phyloP scores from a whole-genome alignment of 2,797 vertebrate genomes.

The Phalloptychus januarius region DNA sequence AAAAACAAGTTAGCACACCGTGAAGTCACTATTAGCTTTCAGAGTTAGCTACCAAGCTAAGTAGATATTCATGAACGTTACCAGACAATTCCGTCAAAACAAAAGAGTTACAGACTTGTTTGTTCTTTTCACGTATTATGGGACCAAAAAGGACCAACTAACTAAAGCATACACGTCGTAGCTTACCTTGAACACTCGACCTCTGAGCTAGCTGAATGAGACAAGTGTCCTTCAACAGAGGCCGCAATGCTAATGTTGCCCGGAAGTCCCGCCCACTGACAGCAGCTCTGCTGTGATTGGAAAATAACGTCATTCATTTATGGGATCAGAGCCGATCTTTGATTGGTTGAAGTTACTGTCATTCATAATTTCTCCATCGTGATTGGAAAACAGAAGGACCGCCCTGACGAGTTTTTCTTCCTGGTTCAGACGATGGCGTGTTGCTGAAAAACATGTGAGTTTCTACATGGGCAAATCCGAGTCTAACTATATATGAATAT shows the following conservation, averaged over 20 bases:
- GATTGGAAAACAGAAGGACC: conserved; percentile 55
- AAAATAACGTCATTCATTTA: conserved; percentile 8
- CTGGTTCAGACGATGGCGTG: conserved; percentile 73
- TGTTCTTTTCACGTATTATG: accelerated
- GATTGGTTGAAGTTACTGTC: conserved; percentile 36
- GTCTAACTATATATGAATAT: conserved; percentile 18
- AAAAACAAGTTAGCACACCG: background rate
- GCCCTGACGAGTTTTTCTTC: conserved; percentile 49
- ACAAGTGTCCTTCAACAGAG: conserved; percentile 76
- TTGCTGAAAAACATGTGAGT: conserved; percentile 78
- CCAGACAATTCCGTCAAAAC: background rate
- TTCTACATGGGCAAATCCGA: conserved; percentile 10
- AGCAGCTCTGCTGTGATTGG: accelerated
- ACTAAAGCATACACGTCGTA: accelerated
- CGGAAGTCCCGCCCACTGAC: conserved; percentile 71
- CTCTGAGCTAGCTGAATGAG: conserved; percentile 26
- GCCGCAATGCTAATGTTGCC: conserved; percentile 46
- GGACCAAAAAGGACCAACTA: accelerated
- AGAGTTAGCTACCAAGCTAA: conserved; percentile 27
- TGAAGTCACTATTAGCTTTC: conserved; percentile 32
- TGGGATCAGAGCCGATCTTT: accelerated
- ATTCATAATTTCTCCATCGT: conserved; percentile 6
- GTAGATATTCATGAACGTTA: background rate
- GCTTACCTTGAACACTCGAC: conserved; percentile 65
- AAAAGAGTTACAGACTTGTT: accelerated